A percentile compares a stretch with the other conserved stretches of the same genome.
These are phyloP conservation scores for Carposina sasakii DNA, from an alignment of 1,140 invertebrate genomes.

Conservation along the genomic window DNA sequence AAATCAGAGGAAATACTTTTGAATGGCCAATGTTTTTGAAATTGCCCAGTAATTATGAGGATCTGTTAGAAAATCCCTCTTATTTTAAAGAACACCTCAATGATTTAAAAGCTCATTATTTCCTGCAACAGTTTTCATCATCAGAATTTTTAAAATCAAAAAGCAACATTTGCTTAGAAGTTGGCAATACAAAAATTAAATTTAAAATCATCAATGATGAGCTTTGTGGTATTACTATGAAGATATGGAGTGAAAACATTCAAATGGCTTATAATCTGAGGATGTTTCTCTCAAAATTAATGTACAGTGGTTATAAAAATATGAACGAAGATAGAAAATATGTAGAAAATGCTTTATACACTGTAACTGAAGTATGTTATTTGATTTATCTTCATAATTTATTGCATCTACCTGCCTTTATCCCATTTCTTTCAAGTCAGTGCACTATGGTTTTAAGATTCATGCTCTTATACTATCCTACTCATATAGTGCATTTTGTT, in stretches of 20 bases:
- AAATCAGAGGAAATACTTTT: constrained; percentile 4
- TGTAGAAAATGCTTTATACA: constrained; percentile 29
- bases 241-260: constrained; percentile 32
- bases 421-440: too few relatives aligned
- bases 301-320: constrained; percentile 27
- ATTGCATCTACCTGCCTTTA: too few relatives aligned
- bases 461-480: too few relatives aligned
- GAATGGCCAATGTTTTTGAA: constrained; percentile 36
- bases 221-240: constrained; percentile 30
- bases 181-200: constrained; percentile 33
- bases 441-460: too few relatives aligned
- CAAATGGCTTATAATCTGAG: constrained; percentile 35
- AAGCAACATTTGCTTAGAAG: constrained; percentile 28
- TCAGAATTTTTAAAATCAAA: constrained; percentile 42
- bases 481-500: too few relatives aligned
- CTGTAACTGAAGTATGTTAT: constrained; percentile 34
- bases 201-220: constrained; percentile 39
- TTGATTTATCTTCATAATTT: too few relatives aligned
- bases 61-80: constrained; percentile 28
- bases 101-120: constrained; percentile 25
- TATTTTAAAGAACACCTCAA: constrained; percentile 23
- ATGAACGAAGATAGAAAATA: constrained; percentile 15
- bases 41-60: constrained; percentile 34
- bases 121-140: constrained; percentile 30
- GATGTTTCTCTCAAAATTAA: constrained; percentile 41